phyloP scores from a whole-genome alignment of 2,888 invertebrate genomes.

The Tetheella fluctuosa region DNA sequence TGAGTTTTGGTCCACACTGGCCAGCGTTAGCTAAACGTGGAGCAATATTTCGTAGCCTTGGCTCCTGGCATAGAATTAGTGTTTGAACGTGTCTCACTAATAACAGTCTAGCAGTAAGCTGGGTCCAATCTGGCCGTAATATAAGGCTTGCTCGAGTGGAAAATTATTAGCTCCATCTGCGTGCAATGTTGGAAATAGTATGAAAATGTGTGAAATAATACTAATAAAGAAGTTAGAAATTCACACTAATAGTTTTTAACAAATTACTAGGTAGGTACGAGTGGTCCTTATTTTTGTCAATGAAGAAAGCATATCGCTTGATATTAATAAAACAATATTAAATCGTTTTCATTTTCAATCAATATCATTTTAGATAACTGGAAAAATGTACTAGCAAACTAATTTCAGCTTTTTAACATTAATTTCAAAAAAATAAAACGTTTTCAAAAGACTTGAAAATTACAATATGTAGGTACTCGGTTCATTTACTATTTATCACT shows the following conservation, averaged over 20 bases:
- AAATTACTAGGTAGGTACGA: neutral
- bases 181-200: neutral
- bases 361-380: too few relatives aligned
- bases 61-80: neutral
- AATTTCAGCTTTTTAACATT: too few relatives aligned
- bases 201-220: neutral
- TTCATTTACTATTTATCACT: too few relatives aligned
- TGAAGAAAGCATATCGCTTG: too few relatives aligned
- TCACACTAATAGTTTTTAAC: conserved; percentile 2
- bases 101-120: conserved; percentile 4
- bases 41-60: conserved; percentile 1
- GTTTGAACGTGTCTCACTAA: conserved; percentile 9
- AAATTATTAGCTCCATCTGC: neutral
- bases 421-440: too few relatives aligned
- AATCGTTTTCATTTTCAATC: too few relatives aligned
- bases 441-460: too few relatives aligned
- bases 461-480: too few relatives aligned
- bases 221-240: neutral
- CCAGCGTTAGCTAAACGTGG: neutral
- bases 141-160: neutral
- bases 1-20: neutral
- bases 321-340: too few relatives aligned
- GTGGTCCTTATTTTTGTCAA: too few relatives aligned
- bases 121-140: conserved; percentile 1
- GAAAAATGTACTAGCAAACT: too few relatives aligned